Conservation (phyloP, 2,888 invertebrate genomes). For the Dryadula phaetusa region DNA sequence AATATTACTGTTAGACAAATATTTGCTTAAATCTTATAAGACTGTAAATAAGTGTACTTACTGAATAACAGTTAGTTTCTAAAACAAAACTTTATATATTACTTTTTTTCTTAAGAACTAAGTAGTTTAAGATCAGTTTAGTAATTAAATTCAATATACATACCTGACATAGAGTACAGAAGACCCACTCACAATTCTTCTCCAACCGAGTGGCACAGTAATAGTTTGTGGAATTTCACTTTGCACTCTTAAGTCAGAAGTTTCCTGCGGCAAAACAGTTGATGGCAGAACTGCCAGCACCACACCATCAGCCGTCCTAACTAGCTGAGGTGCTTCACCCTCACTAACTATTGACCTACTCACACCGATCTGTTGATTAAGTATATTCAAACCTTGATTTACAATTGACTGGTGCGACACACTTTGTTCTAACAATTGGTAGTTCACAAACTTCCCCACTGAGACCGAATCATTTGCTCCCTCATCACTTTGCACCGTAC, state of each 20-base stretch:
- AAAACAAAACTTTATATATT: too few relatives aligned
- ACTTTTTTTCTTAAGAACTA: too few relatives aligned
- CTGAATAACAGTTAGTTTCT: too few relatives aligned
- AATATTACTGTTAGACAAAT: too few relatives aligned
- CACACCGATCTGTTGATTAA: slow-evolving; percentile 80
- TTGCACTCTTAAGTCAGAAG: slow-evolving; percentile 64
- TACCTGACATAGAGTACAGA: slow-evolving; percentile 63
- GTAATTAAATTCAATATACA: slow-evolving; percentile 25
- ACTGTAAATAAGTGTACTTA: too few relatives aligned
- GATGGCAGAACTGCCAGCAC: slow-evolving; percentile 76
- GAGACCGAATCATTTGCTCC: slow-evolving; percentile 67
- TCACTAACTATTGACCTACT: slow-evolving; percentile 69
- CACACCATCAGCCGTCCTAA: slow-evolving; percentile 78
- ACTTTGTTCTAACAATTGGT: slow-evolving; percentile 82
- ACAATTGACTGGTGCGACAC: slow-evolving; percentile 81
- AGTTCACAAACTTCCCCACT: slow-evolving; percentile 77
- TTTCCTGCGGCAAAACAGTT: slow-evolving; percentile 61
- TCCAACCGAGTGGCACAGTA: slow-evolving; percentile 81
- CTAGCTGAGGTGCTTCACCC: slow-evolving; percentile 71
- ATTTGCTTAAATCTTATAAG: too few relatives aligned
- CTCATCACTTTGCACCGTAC: slow-evolving; percentile 65
- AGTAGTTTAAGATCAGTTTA: too few relatives aligned
- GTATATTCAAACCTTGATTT: slow-evolving; percentile 81
- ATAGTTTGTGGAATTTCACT: slow-evolving; percentile 72
- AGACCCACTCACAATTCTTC: slow-evolving; percentile 72